phyloP scores from a whole-genome alignment of 2,888 invertebrate genomes.

The Balanococcus diminutus region DNA sequence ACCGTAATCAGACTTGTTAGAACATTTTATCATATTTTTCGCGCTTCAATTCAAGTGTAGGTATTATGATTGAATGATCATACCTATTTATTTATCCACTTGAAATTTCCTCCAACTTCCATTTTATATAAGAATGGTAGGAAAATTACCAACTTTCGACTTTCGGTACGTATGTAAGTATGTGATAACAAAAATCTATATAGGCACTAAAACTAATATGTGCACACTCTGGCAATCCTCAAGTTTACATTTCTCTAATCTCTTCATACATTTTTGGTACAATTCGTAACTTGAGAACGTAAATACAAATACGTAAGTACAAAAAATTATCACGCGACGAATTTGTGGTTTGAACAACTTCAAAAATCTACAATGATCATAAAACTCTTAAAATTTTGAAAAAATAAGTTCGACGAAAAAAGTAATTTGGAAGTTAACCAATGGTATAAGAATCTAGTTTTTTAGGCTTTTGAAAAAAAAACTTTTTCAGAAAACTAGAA shows the following conservation, averaged over 20 bases:
- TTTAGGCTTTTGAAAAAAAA: not conserved
- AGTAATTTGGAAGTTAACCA: not conserved
- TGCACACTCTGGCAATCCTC: not conserved
- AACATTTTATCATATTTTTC: not conserved
- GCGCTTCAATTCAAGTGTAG: not conserved
- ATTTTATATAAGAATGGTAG: not conserved
- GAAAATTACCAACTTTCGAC: too few relatives aligned
- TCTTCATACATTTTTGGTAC: not conserved
- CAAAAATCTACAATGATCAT: too few relatives aligned
- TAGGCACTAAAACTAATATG: not conserved
- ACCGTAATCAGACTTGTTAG: not conserved
- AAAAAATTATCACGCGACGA: not conserved
- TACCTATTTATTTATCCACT: not conserved
- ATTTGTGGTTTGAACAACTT: not conserved
- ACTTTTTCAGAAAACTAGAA: not conserved
- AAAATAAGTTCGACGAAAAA: not conserved
- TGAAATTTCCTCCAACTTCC: not conserved
- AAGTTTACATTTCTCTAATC: not conserved
- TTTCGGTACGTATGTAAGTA: not conserved
- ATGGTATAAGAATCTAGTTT: not conserved
- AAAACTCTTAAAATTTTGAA: not conserved
- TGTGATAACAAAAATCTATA: not conserved
- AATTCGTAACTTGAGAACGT: not conserved
- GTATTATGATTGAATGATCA: too few relatives aligned
- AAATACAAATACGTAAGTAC: not conserved